Percentiles rank a stretch among this genome's conserved stretches.
These are phyloP conservation scores for Xestia ashworthii DNA, from an alignment of 2,888 invertebrate genomes.

Conservation along the genomic window DNA sequence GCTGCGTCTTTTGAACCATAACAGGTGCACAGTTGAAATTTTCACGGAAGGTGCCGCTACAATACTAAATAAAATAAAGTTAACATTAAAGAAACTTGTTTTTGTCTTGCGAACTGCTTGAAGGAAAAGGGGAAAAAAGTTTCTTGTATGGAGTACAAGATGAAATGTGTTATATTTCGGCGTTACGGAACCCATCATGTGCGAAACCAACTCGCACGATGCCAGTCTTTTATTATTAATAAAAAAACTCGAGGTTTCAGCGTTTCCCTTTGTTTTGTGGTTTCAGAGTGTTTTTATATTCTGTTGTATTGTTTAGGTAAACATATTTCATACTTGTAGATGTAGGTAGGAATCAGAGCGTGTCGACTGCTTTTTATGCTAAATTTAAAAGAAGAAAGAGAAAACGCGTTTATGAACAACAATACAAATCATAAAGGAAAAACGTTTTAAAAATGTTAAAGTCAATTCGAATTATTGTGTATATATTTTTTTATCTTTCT, in stretches of 20 bases:
- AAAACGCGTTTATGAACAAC: not conserved
- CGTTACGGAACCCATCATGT: not conserved
- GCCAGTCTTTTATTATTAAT: constrained; percentile 29
- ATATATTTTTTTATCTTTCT: no score
- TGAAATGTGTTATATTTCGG: not conserved
- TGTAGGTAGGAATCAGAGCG: constrained; percentile 10
- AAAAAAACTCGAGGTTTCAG: constrained; percentile 22
- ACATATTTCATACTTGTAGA: constrained; percentile 12
- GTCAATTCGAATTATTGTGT: not conserved
- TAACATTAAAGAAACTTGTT: no score
- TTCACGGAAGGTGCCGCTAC: not conserved
- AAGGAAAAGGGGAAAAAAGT: no score
- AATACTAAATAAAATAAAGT: no score
- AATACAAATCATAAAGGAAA: not conserved
- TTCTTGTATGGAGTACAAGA: no score
- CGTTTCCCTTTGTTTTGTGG: constrained; percentile 24
- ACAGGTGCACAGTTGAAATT: not conserved
- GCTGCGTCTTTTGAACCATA: not conserved
- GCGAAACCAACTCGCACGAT: not conserved
- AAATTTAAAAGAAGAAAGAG: not conserved
- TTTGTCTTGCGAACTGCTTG: no score
- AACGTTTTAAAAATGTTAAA: not conserved
- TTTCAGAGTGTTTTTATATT: constrained; percentile 9
- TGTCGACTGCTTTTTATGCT: constrained; percentile 1
- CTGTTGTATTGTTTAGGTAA: not conserved